phyloP scores from a whole-genome alignment of 2,113 vertebrate genomes.

The Paramisgurnus dabryanus region DNA sequence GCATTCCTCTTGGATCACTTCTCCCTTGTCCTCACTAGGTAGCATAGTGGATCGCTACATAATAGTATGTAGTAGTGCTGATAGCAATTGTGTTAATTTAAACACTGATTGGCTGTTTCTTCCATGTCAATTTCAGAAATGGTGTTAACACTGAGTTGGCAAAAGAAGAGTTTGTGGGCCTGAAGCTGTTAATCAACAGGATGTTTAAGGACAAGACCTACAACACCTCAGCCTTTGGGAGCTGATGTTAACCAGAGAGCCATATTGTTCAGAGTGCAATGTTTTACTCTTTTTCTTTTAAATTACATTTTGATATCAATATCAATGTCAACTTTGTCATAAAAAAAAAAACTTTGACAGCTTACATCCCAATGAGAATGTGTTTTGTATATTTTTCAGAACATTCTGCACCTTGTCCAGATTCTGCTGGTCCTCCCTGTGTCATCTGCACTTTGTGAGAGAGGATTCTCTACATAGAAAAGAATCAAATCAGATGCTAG shows the following conservation, averaged over 20 bases:
- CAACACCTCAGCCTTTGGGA: conserved; percentile 38
- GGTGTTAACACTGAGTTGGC: conserved; percentile 35
- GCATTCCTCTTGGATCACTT: conserved; percentile 28
- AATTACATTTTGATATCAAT: too few species aligned
- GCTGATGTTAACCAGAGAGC: conserved; percentile 43
- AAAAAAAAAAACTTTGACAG: too few species aligned
- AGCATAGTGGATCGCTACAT: neutral
- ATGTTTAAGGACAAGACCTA: conserved; percentile 45
- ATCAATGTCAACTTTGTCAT: too few species aligned
- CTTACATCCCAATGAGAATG: too few species aligned
- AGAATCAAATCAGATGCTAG: too few species aligned
- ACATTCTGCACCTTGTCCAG: too few species aligned
- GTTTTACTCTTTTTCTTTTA: neutral
- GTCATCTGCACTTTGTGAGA: too few species aligned
- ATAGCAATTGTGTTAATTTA: neutral
- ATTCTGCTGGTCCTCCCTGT: too few species aligned
- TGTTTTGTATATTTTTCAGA: too few species aligned
- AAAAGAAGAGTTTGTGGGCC: conserved; percentile 38
- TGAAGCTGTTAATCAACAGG: conserved; percentile 47
- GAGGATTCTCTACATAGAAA: too few species aligned
- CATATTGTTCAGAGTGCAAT: conserved; percentile 47
- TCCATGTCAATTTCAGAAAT: conserved; percentile 37
- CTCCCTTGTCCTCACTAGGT: too few species aligned
- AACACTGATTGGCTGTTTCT: neutral
- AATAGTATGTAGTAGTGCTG: neutral